These are phyloP conservation scores for Channa maculata DNA, from an alignment of 2,113 vertebrate species.

Conservation along the genomic window DNA sequence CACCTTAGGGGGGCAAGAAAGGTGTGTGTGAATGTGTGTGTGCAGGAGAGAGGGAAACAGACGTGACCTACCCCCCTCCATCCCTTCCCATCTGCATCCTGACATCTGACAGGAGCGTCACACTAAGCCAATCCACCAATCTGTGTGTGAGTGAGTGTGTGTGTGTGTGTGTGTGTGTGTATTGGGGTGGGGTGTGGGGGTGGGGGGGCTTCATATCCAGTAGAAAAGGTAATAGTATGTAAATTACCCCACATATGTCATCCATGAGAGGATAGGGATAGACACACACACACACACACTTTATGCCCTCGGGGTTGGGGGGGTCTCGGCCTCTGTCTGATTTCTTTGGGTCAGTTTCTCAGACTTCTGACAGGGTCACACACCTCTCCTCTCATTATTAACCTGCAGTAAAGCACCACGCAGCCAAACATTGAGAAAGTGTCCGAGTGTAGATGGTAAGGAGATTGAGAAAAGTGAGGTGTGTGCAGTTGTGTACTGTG, in stretches of 20 bases:
- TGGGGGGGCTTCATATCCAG: constrained; percentile 39
- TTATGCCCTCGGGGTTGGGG: constrained; percentile 65
- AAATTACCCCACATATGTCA: constrained; percentile 78
- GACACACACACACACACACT: constrained; percentile 38
- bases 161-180: too few species aligned
- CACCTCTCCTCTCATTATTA: constrained; percentile 80
- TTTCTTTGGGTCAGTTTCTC: constrained; percentile 81
- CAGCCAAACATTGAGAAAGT: constrained; percentile 57
- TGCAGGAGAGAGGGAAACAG: constrained; percentile 60
- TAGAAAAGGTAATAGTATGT: constrained; percentile 75
- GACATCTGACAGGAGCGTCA: constrained; percentile 81
- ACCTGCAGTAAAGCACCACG: constrained; percentile 68
- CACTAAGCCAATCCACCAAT: constrained; percentile 64
- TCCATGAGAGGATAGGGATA: constrained; percentile 61
- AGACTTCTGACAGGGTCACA: constrained; percentile 81
- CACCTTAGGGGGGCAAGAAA: constrained; percentile 69
- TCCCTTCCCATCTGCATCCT: constrained; percentile 77
- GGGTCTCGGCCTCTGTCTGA: constrained; percentile 76
- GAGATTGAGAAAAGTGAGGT: constrained; percentile 52
- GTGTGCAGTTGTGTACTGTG: constrained; percentile 26
- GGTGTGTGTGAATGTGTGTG: constrained; percentile 53
- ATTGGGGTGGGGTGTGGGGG: too few species aligned
- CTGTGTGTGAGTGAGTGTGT: neutral
- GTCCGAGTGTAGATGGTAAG: constrained; percentile 21
- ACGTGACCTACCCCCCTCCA: constrained; percentile 73